phyloP scores from a whole-genome alignment of 1,140 invertebrate species.

The Sycophila sp. region DNA sequence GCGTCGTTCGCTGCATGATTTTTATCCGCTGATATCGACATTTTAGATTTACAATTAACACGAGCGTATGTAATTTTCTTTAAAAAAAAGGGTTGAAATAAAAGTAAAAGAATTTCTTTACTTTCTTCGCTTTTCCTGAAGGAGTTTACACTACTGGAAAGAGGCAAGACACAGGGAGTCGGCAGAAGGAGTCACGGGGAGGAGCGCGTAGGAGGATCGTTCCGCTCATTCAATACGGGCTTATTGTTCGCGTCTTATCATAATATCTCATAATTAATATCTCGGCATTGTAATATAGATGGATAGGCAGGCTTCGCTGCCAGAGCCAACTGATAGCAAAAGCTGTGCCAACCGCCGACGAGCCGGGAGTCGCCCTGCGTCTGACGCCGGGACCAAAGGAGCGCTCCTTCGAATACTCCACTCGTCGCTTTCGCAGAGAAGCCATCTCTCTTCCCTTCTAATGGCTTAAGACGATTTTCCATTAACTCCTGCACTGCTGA shows the following conservation, averaged over 20 bases:
- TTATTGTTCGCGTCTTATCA: constrained; percentile 67
- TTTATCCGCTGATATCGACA: constrained; percentile 27
- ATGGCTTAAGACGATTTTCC: constrained; percentile 43
- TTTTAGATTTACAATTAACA: constrained; percentile 22
- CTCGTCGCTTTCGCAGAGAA: neutral
- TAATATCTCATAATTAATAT: constrained; percentile 69
- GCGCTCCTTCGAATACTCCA: constrained; percentile 48
- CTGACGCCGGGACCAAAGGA: constrained; percentile 52
- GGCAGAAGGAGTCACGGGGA: constrained; percentile 41
- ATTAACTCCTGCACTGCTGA: constrained; percentile 30
- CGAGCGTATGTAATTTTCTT: too few relatives aligned
- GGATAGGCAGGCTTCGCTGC: constrained; percentile 63
- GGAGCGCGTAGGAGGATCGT: constrained; percentile 51
- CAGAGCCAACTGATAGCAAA: constrained; percentile 65
- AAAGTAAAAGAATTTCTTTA: too few relatives aligned
- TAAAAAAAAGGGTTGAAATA: too few relatives aligned
- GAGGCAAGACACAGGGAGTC: constrained; percentile 32
- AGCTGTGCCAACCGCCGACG: constrained; percentile 51
- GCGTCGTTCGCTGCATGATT: too few relatives aligned
- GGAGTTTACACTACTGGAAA: constrained; percentile 41
- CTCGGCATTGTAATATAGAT: constrained; percentile 66
- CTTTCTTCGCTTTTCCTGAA: constrained; percentile 24
- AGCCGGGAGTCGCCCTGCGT: constrained; percentile 47
- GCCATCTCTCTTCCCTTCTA: constrained; percentile 39
- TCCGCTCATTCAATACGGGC: constrained; percentile 66